Percentiles rank a stretch among this genome's conserved stretches.
Evolutionary conservation across 2,113 vertebrate species (phyloP).

Genomic region (Carassius gibelio): DNA sequence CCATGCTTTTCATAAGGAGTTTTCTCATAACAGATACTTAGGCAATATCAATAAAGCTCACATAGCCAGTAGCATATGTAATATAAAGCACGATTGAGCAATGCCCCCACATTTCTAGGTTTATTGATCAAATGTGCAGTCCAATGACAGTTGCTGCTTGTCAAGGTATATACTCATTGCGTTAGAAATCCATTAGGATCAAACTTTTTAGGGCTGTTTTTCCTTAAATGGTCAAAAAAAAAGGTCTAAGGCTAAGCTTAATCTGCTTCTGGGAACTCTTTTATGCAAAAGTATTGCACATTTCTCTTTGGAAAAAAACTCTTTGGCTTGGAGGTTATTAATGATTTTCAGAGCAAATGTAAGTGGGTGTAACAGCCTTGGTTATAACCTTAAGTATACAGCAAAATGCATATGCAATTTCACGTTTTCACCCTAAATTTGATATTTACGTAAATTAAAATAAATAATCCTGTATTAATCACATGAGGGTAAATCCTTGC

Average conservation of each 20-base stretch:
- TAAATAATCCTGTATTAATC: neutral
- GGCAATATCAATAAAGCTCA: conserved; percentile 42
- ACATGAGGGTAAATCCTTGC: conserved; percentile 20
- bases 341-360: conserved; percentile 8
- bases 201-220: conserved; percentile 33
- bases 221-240: neutral
- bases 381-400: neutral
- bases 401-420: conserved; percentile 28
- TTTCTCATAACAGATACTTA: conserved; percentile 24
- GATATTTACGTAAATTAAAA: neutral
- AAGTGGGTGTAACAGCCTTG: neutral
- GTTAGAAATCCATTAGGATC: conserved; percentile 34
- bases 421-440: neutral
- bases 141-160: conserved; percentile 45
- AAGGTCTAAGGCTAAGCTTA: neutral
- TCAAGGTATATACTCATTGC: conserved; percentile 21
- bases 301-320: conserved; percentile 31
- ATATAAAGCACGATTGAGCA: conserved; percentile 32
- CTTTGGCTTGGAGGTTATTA: neutral
- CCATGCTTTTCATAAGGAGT: neutral
- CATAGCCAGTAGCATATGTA: conserved; percentile 39
- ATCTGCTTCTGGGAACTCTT: conserved; percentile 9
- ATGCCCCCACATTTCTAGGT: neutral
- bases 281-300: conserved; percentile 56
- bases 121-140: conserved; percentile 27